A percentile compares a stretch with the other conserved stretches of the same genome.
These are phyloP conservation scores for Zhuqinia jingwanae DNA, from an alignment of 2,888 invertebrate species.

Conservation along the genomic window DNA sequence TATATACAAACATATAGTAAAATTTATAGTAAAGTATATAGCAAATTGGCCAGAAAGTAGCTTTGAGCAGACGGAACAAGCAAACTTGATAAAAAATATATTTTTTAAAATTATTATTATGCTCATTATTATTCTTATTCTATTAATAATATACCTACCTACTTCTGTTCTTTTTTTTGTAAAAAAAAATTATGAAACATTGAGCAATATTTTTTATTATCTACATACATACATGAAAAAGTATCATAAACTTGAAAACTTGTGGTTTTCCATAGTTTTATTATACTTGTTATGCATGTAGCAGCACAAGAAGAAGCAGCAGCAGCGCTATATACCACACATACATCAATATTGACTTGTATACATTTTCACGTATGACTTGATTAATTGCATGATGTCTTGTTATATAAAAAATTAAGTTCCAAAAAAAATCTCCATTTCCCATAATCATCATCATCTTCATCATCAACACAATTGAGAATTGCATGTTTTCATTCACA, in stretches of 20 bases:
- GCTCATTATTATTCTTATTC: no score
- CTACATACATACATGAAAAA: not conserved
- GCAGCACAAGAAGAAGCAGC: not conserved
- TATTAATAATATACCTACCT: no score
- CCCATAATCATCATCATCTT: no score
- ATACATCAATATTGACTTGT: conserved; percentile 11
- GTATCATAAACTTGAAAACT: not conserved
- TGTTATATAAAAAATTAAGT: not conserved
- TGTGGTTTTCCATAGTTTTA: no score
- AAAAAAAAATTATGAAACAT: not conserved
- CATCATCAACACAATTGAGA: not conserved
- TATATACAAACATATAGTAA: not conserved
- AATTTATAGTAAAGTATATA: not conserved
- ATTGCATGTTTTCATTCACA: conserved; percentile 8
- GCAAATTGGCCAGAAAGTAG: no score
- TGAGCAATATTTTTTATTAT: conserved; percentile 19
- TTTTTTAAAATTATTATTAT: conserved; percentile 3
- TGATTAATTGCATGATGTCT: conserved; percentile 27
- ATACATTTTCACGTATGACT: not conserved
- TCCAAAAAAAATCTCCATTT: conserved; percentile 24
- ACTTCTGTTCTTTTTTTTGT: no score
- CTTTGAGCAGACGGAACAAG: not conserved
- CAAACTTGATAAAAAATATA: not conserved
- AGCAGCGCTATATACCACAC: no score
- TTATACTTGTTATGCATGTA: not conserved